Evolutionary conservation across 2,797 vertebrate genomes (phyloP), one percentile per base, ranked within the genome.

Genomic region (Silurus aristotelis): DNA sequence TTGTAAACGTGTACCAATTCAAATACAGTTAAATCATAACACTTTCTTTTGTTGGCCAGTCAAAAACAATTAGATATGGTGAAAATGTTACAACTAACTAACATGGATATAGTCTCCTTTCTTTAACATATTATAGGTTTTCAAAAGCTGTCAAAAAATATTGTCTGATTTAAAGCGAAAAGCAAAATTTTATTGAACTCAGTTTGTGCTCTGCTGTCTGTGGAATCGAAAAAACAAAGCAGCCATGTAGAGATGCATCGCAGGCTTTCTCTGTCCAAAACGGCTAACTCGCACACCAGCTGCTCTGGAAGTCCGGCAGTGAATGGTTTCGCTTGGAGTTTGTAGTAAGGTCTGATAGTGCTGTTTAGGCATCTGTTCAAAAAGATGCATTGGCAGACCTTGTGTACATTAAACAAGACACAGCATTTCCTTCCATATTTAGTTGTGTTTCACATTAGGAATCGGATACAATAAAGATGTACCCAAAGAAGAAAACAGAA

Each of bases 271-370:
- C 20, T 60, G 70, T 82, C 68, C n/a, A 56, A 43, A 77, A 38
- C 6, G 3, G 20, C 60, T 46, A 79, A 79, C 71, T 85, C 63
- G 3, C 63, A 60, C 79, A 75, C 63, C 80, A 86, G 71, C 85
- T 86, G 85, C 63, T 76, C 58, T 82, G 70, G 38, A 82, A 48
- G 52, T 77, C 63, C 22, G 46, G 31, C 13, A 66, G 19, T 70
- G 19, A 48, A 85, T 20, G 19, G 7, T 76, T 77, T 68, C 75
- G 75, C 72, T 27, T 70, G 63, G 63, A 67, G 31, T 58, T 20
- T 68, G 43, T 13, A 19, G 61, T 77, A 20, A 73, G 20, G 48
- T 64, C 46, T 9, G 22, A 60, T 12, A 75, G 38, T 84, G 12
- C 56, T 80, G 67, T 19, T 3, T 61, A 31, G 19, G 17, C 27